Conservation (phyloP, 2,888 invertebrate species). For the Ctena decussata region DNA sequence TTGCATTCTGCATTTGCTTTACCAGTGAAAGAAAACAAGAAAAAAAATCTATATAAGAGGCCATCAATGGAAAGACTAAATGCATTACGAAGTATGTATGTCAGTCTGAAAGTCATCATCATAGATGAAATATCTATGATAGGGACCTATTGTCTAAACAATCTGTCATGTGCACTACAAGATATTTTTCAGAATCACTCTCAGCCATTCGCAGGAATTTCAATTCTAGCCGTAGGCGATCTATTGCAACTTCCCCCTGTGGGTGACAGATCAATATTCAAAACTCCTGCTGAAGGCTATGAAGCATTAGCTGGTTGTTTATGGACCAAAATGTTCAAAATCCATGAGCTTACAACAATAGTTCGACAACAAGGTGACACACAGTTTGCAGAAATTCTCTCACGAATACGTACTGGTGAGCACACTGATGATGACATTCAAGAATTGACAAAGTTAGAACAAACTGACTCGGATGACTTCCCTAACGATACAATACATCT, state of each 20-base stretch:
- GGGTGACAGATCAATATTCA: slow-evolving; percentile 31
- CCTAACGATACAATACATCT: neutral
- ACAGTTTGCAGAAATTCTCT: slow-evolving; percentile 47
- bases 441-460: slow-evolving; percentile 5
- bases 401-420: slow-evolving; percentile 41
- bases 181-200: neutral
- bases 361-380: slow-evolving; percentile 49
- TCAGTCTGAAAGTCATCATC: slow-evolving; percentile 45
- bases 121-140: slow-evolving; percentile 58
- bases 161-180: neutral
- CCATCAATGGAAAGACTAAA: slow-evolving; percentile 22
- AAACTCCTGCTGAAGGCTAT: slow-evolving; percentile 40
- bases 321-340: slow-evolving; percentile 30
- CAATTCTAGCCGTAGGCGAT: slow-evolving; percentile 52
- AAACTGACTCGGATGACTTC: neutral
- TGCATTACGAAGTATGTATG: slow-evolving; percentile 29
- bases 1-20: slow-evolving; percentile 54
- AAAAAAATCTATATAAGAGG: slow-evolving; percentile 11
- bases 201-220: slow-evolving; percentile 48
- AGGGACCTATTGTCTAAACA: neutral
- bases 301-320: slow-evolving; percentile 39
- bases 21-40: slow-evolving; percentile 36
- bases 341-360: slow-evolving; percentile 45
- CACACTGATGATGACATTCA: slow-evolving; percentile 30
- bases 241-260: slow-evolving; percentile 54